Base-by-base conservation (phyloP, 2,797 vertebrate genomes). In the Clamator glandarius region DNA sequence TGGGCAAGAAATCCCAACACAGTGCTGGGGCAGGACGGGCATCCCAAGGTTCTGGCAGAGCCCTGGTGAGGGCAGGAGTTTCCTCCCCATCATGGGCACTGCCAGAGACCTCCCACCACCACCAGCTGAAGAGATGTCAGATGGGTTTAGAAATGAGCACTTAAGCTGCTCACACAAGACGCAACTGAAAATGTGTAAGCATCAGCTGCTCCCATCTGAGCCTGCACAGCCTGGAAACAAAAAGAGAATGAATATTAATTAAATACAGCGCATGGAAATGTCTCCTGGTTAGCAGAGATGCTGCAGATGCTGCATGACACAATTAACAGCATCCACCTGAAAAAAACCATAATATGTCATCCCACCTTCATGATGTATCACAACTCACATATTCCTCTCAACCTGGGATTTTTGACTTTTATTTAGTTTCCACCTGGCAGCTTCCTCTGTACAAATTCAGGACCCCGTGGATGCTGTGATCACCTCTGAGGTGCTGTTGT, bases 61-160 rank as follows among this genome's bases (percentile, higher is more conserved):
- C n/a, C n/a, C n/a, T 7, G 3, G 57, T 1, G 6, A 89, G n/a
- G 35, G 14, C 79, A 91, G 35, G 9, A 46, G 8, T 8, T 39
- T 70, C n/a, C 42, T 79, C n/a, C 57, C 21, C 8, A 20, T 26
- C 2, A 0, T 14, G 52, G 70, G 31, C 50, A 64, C 46, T 5
- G 2, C 46, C 0, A 0, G 44, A 46, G 29, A 58, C 39, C n/a
- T 0, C 0, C 51, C 46, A 74, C 29, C 33, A 29, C 39, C n/a
- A 7, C 9, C 80, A 48, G 48, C 51, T 44, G 54, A 61, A 63
- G 35, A 52, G 29, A 8, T 36, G 31, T 9, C 3, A 3, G 66
- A 8, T 0, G 3, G 51, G 54, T 61, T 78, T 52, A 84, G 51
- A 77, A 82, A 74, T 2, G 12, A 90, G 44, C 4, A 8, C 0